phyloP scores from a whole-genome alignment of 2,797 vertebrate genomes.

The Anas capensis region DNA sequence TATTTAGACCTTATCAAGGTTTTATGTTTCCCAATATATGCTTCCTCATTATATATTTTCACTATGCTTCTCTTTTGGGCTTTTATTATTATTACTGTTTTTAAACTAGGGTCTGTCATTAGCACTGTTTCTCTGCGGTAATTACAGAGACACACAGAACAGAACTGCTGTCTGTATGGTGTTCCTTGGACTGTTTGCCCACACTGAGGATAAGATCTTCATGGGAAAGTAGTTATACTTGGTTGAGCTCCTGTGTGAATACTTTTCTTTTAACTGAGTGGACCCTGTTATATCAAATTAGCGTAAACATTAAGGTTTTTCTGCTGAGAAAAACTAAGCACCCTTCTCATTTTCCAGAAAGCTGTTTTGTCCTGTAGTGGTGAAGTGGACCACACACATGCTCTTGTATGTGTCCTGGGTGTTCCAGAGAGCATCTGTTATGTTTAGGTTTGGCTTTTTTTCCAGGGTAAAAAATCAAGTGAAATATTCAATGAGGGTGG shows the following conservation, averaged over 20 bases:
- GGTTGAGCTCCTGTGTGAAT: neutral
- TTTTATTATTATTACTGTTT: neutral
- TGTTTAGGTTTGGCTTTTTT: neutral
- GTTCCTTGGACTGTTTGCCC: neutral
- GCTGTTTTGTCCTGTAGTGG: neutral
- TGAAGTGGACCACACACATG: conserved; percentile 10
- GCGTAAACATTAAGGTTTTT: conserved; percentile 31
- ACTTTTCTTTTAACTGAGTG: conserved; percentile 1
- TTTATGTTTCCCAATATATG: neutral
- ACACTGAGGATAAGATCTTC: conserved; percentile 31
- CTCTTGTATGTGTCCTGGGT: neutral
- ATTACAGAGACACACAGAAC: neutral
- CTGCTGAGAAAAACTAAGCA: neutral
- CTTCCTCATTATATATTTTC: neutral
- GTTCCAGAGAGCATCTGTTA: conserved; percentile 9
- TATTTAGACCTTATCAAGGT: neutral
- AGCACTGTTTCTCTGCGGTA: neutral
- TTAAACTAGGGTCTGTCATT: neutral
- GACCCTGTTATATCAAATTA: neutral
- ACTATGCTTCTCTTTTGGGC: neutral
- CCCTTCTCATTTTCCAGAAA: conserved; percentile 29
- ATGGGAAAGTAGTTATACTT: conserved; percentile 34
- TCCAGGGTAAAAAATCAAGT: neutral
- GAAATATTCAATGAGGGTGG: conserved; percentile 19
- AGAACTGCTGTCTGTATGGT: neutral